A percentile compares a stretch with the other conserved stretches of the same genome.
Evolutionary conservation across 2,113 vertebrate genomes (phyloP).

Genomic region (Callipepla squamata): DNA sequence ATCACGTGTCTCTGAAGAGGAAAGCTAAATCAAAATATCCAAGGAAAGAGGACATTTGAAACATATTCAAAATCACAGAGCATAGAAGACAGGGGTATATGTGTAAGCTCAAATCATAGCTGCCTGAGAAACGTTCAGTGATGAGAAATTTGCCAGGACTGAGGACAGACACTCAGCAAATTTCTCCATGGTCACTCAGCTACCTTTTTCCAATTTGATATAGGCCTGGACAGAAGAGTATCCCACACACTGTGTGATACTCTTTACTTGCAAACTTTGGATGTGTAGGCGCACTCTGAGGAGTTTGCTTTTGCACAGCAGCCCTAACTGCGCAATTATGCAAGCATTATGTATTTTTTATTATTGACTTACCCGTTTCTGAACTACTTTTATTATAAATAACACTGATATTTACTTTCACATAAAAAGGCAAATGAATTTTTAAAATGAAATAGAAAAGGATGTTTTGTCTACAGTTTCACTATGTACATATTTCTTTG

Average conservation of each 20-base stretch:
- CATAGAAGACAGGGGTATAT: neutral
- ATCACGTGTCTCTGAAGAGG: neutral
- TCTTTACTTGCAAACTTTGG: neutral
- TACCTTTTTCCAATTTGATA: neutral
- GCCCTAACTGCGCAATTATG: neutral
- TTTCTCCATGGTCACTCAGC: neutral
- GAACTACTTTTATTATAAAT: neutral
- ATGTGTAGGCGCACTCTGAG: neutral
- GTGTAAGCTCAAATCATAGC: neutral
- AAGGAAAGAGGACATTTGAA: neutral
- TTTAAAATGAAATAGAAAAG: neutral
- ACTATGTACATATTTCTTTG: neutral
- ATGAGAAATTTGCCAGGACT: neutral
- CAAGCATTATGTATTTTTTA: neutral
- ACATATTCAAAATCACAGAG: neutral
- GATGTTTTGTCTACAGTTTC: neutral
- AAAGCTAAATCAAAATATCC: neutral
- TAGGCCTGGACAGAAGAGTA: neutral
- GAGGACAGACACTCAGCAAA: neutral
- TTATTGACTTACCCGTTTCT: neutral
- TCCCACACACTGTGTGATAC: neutral
- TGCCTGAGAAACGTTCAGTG: neutral
- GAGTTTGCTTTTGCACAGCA: neutral
- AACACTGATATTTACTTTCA: neutral
- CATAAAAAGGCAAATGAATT: neutral